These are phyloP conservation scores for Thera obeliscata DNA, from an alignment of 2,888 invertebrate genomes.

Conservation along the genomic window DNA sequence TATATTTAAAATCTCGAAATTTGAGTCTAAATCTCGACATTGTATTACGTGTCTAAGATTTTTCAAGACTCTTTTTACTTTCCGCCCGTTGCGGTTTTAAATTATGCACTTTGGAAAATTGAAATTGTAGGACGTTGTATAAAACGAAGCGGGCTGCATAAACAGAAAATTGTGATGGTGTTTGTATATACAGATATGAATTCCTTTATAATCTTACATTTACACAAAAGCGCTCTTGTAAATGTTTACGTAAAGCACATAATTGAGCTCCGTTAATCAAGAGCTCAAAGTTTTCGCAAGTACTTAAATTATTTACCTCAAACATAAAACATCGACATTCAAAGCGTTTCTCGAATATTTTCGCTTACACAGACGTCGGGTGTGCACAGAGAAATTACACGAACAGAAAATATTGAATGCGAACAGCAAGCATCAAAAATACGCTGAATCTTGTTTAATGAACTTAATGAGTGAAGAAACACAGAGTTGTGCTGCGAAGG, in stretches of 20 bases:
- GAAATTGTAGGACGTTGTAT: slow-evolving; percentile 54
- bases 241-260: slow-evolving; percentile 74
- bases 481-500: slow-evolving; percentile 62
- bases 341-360: slow-evolving; percentile 78
- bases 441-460: slow-evolving; percentile 76
- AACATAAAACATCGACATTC: slow-evolving; percentile 80
- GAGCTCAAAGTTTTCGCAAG: slow-evolving; percentile 78
- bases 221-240: slow-evolving; percentile 68
- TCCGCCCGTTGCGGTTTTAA: slow-evolving; percentile 55
- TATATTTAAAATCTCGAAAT: slow-evolving; percentile 83
- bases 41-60: slow-evolving; percentile 75
- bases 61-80: slow-evolving; percentile 61
- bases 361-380: slow-evolving; percentile 71
- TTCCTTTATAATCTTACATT: slow-evolving; percentile 57
- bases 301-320: slow-evolving; percentile 80
- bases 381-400: slow-evolving; percentile 70
- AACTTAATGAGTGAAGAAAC: slow-evolving; percentile 79
- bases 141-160: slow-evolving; percentile 43
- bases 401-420: slow-evolving; percentile 77
- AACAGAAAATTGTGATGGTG: slow-evolving; percentile 44
- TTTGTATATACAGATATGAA: slow-evolving; percentile 43
- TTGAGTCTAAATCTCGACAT: slow-evolving; percentile 75
- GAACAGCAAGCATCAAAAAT: slow-evolving; percentile 74
- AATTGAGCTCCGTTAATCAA: slow-evolving; percentile 81
- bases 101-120: slow-evolving; percentile 73